A percentile compares a stretch with the other conserved stretches of the same genome.
phyloP scores from a whole-genome alignment of 2,113 vertebrate genomes.

The Xenus cinereus region DNA sequence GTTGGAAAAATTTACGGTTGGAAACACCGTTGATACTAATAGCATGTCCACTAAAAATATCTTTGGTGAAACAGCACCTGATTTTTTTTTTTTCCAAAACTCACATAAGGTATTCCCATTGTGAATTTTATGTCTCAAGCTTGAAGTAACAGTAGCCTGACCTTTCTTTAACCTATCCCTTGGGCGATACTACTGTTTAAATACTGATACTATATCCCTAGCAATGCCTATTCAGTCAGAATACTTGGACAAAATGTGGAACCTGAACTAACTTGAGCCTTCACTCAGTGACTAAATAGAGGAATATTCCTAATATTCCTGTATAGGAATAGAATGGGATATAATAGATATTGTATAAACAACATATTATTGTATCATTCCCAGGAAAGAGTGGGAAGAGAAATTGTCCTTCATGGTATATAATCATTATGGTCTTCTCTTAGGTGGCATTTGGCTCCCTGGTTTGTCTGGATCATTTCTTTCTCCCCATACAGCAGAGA shows the following conservation, averaged over 20 bases:
- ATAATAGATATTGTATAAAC: background rate
- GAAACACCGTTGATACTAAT: background rate
- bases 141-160: background rate
- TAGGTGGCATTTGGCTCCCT: background rate
- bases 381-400: background rate
- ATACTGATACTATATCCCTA: background rate
- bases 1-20: background rate
- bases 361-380: background rate
- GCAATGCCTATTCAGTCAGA: background rate
- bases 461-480: background rate
- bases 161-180: background rate
- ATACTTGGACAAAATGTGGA: background rate
- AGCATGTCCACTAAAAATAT: background rate
- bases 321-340: background rate
- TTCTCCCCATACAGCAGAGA: too few relatives aligned
- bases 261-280: background rate
- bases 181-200: background rate
- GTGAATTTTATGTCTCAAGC: background rate
- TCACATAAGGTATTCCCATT: background rate
- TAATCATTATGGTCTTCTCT: background rate
- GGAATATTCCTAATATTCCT: background rate
- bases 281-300: background rate
- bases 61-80: background rate
- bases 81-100: background rate
- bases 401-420: background rate